Conservation (phyloP, 2,888 invertebrate genomes). For the Zygogramma bicolorata region DNA sequence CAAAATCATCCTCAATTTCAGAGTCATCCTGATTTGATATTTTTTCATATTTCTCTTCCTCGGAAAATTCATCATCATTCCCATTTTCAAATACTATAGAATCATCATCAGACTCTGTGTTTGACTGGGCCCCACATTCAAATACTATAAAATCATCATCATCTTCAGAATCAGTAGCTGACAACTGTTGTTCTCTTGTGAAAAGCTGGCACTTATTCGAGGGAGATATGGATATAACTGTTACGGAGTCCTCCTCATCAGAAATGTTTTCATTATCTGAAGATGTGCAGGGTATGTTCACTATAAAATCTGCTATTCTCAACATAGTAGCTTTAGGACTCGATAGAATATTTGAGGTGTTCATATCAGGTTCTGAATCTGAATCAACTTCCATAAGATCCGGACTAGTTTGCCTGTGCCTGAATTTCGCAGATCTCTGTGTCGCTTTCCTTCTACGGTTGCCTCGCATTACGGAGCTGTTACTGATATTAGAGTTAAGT, state of each 20-base stretch:
- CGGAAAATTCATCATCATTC: constrained; percentile 38
- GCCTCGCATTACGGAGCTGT: constrained; percentile 11
- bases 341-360: constrained; percentile 19
- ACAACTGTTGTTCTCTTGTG: constrained; percentile 35
- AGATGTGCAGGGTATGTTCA: constrained; percentile 3
- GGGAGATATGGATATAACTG: constrained; percentile 27
- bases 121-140: constrained; percentile 63
- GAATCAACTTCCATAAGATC: constrained; percentile 45
- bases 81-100: constrained; percentile 70
- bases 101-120: constrained; percentile 71
- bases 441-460: constrained; percentile 24
- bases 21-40: constrained; percentile 27
- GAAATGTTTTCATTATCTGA: neutral
- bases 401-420: constrained; percentile 30
- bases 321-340: constrained; percentile 22
- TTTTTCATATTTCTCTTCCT: constrained; percentile 35
- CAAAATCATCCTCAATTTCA: constrained; percentile 39
- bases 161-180: constrained; percentile 64
- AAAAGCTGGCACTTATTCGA: neutral
- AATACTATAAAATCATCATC: constrained; percentile 71
- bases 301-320: constrained; percentile 35
- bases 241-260: constrained; percentile 1
- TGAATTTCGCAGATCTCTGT: constrained; percentile 36
- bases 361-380: constrained; percentile 32
- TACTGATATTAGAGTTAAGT: constrained; percentile 12